Base-by-base conservation (phyloP, 2,888 invertebrate species). In the Dexiosoma caninum region DNA sequence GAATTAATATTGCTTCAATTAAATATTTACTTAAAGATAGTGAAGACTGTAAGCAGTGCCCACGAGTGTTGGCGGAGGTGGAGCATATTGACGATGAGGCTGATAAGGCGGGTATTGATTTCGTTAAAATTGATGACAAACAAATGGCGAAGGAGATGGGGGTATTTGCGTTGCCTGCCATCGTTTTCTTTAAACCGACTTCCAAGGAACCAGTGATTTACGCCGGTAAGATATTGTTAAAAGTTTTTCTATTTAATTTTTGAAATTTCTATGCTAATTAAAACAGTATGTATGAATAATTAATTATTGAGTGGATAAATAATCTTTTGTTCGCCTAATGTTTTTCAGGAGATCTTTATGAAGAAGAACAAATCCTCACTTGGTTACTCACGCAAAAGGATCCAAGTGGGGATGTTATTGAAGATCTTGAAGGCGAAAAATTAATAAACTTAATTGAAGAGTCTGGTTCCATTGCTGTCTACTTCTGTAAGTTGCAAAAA, bases 51-150 rank as follows among this genome's bases (percentile, higher is more conserved):
- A 97, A 97, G 91, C 97, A 97, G 90, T 97, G 97, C 89, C 95
- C 95, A 84, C 93, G 95, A 88, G 97, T 97, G 27, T 92, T 97
- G 84, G 92, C 93, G 40, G 97, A 97, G 90, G 95, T 97, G 83
- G 97, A 97, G 87, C 96, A 97, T 89, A 97, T 97, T 84, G 97
- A 97, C 86, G 97, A 97, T 87, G 97, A 97, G 84, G 97, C 97
- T 0, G 97, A 97, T 87, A 92, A 94, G 16, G 95, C 95, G 3
- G 96, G 96, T 6, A 97, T 97, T 82, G 96, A 97, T 87, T 97
- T 97, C 85, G 96, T 97, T 2, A 97, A 97, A 90, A 95, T 97
- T 84, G 96, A 97, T 85, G 97, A 97, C 86, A 94, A 94, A 84
- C 93, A 94, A 85, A 92, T 97, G 93, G 95, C 96, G 12, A 96